phyloP scores from a whole-genome alignment of 2,113 vertebrate genomes.

The Hydropotes inermis region DNA sequence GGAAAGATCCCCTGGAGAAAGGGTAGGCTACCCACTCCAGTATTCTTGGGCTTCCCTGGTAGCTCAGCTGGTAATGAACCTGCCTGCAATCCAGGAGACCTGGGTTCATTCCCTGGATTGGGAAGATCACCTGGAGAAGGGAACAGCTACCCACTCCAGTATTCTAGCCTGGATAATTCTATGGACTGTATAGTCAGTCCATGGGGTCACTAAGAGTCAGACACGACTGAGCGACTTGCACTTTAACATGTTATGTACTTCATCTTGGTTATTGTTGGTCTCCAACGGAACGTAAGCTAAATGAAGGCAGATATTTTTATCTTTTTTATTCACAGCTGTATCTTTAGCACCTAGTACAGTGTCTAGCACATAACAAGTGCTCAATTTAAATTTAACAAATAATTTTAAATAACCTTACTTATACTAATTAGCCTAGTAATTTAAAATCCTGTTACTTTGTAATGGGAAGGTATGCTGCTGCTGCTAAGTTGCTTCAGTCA shows the following conservation, averaged over 20 bases:
- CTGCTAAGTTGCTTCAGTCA: too few species aligned
- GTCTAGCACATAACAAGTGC: neutral
- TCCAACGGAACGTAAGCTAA: neutral
- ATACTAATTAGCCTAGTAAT: neutral
- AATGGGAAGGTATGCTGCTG: neutral
- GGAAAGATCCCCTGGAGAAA: neutral
- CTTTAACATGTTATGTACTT: neutral
- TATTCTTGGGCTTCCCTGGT: neutral
- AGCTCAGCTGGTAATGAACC: neutral
- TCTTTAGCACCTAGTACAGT: neutral
- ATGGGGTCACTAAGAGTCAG: neutral
- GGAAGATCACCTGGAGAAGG: neutral
- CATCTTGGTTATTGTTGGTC: constrained; percentile 22
- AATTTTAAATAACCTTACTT: neutral
- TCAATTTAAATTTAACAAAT: constrained; percentile 18
- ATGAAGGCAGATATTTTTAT: neutral
- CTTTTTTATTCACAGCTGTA: neutral
- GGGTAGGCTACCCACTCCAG: neutral
- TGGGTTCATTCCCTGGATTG: neutral
- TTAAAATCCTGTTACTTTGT: neutral
- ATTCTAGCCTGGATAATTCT: neutral
- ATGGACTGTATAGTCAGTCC: neutral
- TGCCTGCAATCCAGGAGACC: neutral
- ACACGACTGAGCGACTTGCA: neutral
- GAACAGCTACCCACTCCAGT: neutral